These are phyloP conservation scores for Nannoperca obscura DNA, from an alignment of 2,797 vertebrate genomes.

Conservation along the genomic window DNA sequence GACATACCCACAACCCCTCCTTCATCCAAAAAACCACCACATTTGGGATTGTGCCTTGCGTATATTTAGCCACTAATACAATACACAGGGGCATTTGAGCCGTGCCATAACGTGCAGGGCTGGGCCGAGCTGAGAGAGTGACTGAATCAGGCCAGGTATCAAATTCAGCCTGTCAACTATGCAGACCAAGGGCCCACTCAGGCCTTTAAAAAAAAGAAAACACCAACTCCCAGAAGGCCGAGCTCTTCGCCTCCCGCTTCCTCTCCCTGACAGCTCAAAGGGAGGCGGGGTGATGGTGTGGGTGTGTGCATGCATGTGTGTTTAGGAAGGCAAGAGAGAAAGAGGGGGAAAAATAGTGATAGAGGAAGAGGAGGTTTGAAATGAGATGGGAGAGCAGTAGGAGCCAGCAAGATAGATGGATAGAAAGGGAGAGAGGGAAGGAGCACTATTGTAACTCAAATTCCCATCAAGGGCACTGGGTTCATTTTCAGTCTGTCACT, in stretches of 20 bases:
- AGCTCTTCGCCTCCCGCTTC: conserved; percentile 57
- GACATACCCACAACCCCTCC: conserved; percentile 2
- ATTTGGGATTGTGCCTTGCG: conserved; percentile 50
- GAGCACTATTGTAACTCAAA: conserved; percentile 11
- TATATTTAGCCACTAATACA: conserved; percentile 77
- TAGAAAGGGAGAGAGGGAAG: background rate
- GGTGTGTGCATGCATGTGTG: conserved; percentile 2
- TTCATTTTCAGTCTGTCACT: conserved; percentile 20
- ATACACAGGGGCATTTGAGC: conserved; percentile 61
- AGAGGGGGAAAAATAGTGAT: conserved; percentile 15
- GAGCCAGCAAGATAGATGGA: conserved; percentile 9
- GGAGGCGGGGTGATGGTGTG: conserved; percentile 42
- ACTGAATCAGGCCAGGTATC: conserved; percentile 85
- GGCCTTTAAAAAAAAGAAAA: conserved; percentile 67
- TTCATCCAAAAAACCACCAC: conserved; percentile 13
- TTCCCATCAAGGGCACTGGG: conserved; percentile 33
- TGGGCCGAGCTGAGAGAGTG: conserved; percentile 66
- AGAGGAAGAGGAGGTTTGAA: conserved; percentile 27
- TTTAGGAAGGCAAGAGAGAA: conserved; percentile 2
- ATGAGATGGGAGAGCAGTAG: conserved; percentile 2
- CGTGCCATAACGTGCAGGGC: conserved; percentile 50
- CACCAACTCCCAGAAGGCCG: conserved; percentile 76
- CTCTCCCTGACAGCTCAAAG: conserved; percentile 65
- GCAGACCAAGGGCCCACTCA: conserved; percentile 70
- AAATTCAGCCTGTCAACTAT: conserved; percentile 75